These are phyloP conservation scores for Percopsis transmontana DNA, from an alignment of 2,113 vertebrate genomes.

Conservation along the genomic window DNA sequence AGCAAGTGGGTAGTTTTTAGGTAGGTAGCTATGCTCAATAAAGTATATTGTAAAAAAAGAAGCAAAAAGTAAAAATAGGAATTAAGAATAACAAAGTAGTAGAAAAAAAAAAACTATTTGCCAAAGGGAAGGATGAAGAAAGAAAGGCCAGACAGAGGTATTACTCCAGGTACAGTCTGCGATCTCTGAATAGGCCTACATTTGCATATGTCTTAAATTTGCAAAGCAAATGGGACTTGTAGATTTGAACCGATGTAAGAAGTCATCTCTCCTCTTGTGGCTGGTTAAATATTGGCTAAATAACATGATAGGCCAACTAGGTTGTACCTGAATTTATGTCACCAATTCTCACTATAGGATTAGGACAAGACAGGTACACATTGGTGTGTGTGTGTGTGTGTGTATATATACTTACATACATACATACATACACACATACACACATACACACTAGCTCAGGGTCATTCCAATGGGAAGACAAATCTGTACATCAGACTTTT, in stretches of 20 bases:
- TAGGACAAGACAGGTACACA: too few species aligned
- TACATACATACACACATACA: not conserved
- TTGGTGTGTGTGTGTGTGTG: too few species aligned
- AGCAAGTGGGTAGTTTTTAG: too few species aligned
- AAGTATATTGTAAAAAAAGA: too few species aligned
- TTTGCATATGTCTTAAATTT: slow-evolving; percentile 66
- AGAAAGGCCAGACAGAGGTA: slow-evolving; percentile 6
- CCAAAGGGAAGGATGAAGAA: slow-evolving; percentile 12
- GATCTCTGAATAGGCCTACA: slow-evolving; percentile 22
- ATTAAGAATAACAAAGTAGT: too few species aligned
- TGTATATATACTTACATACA: too few species aligned
- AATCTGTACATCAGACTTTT: slow-evolving; percentile 33
- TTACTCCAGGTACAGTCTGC: not conserved
- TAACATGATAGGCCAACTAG: slow-evolving; percentile 3
- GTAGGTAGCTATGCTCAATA: too few species aligned
- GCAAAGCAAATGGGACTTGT: slow-evolving; percentile 57
- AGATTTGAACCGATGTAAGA: slow-evolving; percentile 27
- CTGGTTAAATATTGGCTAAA: slow-evolving; percentile 31
- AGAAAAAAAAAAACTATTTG: too few species aligned
- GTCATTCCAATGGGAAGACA: slow-evolving; percentile 8
- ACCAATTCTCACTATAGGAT: too few species aligned
- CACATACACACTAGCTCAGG: not conserved
- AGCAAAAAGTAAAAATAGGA: too few species aligned
- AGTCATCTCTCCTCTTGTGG: slow-evolving; percentile 8
- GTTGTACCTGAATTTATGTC: too few species aligned